Evolutionary conservation across 2,888 invertebrate species (phyloP).

Genomic region (Chaitophorus viminalis): DNA sequence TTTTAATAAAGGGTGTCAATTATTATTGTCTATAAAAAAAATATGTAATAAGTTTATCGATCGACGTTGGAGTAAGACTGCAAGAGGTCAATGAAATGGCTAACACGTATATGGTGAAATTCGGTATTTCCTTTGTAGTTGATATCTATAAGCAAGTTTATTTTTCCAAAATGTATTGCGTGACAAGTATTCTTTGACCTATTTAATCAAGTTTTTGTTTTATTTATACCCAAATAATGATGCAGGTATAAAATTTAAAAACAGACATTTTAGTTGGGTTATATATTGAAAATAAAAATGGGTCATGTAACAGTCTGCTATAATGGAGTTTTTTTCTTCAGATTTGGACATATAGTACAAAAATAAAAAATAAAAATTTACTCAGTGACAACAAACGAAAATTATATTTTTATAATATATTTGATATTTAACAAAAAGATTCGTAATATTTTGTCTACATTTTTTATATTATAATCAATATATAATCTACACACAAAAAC

Average conservation of each 20-base stretch:
- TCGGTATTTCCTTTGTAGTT: conserved; percentile 34
- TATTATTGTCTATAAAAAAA: conserved; percentile 32
- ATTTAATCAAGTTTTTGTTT: conserved; percentile 7
- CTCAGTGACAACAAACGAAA: too few relatives aligned
- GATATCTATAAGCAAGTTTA: not conserved
- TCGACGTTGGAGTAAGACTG: conserved; percentile 37
- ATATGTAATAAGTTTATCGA: conserved; percentile 52
- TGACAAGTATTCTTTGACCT: conserved; percentile 48
- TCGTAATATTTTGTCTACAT: too few relatives aligned
- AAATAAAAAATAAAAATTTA: too few relatives aligned
- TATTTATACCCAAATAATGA: not conserved
- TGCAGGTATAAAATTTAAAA: not conserved
- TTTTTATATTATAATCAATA: too few relatives aligned
- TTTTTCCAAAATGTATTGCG: conserved; percentile 36
- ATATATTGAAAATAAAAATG: conserved; percentile 2
- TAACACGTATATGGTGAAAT: conserved; percentile 40
- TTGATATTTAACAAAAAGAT: too few relatives aligned
- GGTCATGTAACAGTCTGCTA: too few relatives aligned
- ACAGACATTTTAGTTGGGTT: not conserved
- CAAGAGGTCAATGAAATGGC: conserved; percentile 55
- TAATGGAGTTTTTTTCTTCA: not conserved
- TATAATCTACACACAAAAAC: too few relatives aligned
- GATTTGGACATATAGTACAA: not conserved
- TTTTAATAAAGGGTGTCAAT: not conserved
- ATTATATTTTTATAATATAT: too few relatives aligned